Conservation (phyloP, 2,888 invertebrate genomes). For the Fragum fragum region DNA sequence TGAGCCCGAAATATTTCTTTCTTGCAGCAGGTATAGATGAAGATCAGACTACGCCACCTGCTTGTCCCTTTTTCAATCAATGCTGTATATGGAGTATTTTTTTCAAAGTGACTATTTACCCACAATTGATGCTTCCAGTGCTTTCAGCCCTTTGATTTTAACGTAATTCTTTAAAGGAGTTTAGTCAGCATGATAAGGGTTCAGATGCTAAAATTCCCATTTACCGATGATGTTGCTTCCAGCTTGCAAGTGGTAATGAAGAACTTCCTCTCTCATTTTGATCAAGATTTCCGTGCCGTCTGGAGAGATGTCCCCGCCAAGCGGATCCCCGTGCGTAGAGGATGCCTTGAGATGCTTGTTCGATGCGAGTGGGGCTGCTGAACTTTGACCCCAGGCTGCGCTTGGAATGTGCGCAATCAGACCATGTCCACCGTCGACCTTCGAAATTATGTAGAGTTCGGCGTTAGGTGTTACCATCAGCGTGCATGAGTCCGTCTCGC, state of each 20-base stretch:
- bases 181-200: no score
- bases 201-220: no score
- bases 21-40: no score
- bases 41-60: no score
- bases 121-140: no score
- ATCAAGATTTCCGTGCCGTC: conserved; percentile 46
- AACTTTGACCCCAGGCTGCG: background rate
- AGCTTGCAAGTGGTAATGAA: background rate
- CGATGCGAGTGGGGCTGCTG: background rate
- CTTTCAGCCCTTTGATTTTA: no score
- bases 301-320: conserved; percentile 53
- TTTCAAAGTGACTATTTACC: no score
- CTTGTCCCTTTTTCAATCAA: no score
- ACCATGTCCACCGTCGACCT: conserved; percentile 50
- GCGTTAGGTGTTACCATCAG: conserved; percentile 65
- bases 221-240: background rate
- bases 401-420: conserved; percentile 58
- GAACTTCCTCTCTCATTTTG: conserved; percentile 23
- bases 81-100: no score
- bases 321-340: conserved; percentile 35
- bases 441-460: conserved; percentile 66
- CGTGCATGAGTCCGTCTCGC: conserved; percentile 59
- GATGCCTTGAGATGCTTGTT: background rate
- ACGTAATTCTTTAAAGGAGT: no score
- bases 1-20: no score